Base-by-base conservation (phyloP, 2,797 vertebrate genomes). In the Myoxocephalus aenaeus region DNA sequence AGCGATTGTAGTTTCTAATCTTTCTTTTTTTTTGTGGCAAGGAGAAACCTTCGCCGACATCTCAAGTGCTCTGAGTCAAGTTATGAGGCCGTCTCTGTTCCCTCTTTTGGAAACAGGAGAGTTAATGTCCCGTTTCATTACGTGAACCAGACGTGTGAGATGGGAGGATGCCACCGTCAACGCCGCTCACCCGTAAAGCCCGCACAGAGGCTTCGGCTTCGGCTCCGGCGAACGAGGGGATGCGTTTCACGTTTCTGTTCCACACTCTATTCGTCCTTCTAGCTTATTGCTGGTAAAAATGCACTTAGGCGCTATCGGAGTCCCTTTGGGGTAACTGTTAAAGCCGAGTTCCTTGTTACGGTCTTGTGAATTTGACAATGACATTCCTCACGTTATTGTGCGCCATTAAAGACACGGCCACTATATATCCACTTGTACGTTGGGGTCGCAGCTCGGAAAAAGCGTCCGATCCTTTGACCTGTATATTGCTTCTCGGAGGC, bases 131-230 rank as follows among this genome's bases (percentile, higher is more conserved):
- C 79, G 83, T 70, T 83, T 73, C 84, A 90, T 88, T 77, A 90
- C 84, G 83, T 78, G 90, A 90, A 88, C 82, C 93, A 91, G 90
- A 92, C 92, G 90, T 91, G 82, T n/a, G 71, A 79, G 81, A 92
- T 90, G 90, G 84, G 83, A 91, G 78, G 68, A 36, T 53, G 86
- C 85, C 83, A 75, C 84, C 77, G 62, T 87, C 67, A 71, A 66
- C 50, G 80, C 70, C 3, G 69, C 82, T 87, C 76, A 83, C 10
- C 84, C 82, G 18, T 74, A 22, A 34, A 36, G 67, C 56, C 70
- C 40, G 54, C 6, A 15, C 80, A 3, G 34, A 64, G 42, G 75
- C 75, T 65, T 58, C 70, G n/a, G 75, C 82, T 38, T 38, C 36
- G 8, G 75, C 82, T 38, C 7, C 36, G 8, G 38, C 9, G 1